Evolutionary conservation across 1,140 invertebrate species (phyloP).

Genomic region (Varroa destructor): DNA sequence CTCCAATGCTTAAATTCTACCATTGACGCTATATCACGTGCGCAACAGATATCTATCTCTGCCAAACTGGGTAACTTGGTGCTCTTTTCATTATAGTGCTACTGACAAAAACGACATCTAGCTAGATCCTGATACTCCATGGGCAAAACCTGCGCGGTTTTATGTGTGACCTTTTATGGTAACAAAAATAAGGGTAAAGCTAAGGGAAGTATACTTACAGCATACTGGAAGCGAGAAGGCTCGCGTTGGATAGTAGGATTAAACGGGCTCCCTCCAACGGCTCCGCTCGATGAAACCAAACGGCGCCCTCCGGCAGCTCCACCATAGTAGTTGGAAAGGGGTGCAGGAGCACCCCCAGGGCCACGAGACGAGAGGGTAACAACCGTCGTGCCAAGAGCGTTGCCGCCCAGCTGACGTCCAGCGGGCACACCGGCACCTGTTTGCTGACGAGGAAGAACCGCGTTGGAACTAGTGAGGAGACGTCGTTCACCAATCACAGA

Average conservation of each 20-base stretch:
- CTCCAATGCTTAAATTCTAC: too few species aligned
- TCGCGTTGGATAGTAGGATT: constrained; percentile 16
- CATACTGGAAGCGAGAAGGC: constrained; percentile 19
- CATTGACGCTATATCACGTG: too few species aligned
- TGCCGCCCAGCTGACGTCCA: background rate
- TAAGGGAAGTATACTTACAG: background rate
- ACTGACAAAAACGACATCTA: too few species aligned
- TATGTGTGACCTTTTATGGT: too few species aligned
- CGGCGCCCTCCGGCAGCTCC: background rate
- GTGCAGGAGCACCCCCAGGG: background rate
- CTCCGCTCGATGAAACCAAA: background rate
- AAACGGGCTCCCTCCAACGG: background rate
- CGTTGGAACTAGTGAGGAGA: constrained; percentile 19
- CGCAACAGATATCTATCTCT: too few species aligned
- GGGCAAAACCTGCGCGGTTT: too few species aligned
- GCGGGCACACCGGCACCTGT: constrained; percentile 14
- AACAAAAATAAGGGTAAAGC: too few species aligned
- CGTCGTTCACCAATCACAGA: constrained; percentile 24
- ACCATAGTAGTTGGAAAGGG: constrained; percentile 9
- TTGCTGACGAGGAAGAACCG: constrained; percentile 5
- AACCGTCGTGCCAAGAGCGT: background rate
- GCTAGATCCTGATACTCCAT: too few species aligned
- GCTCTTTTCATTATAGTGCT: too few species aligned
- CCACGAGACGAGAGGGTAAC: constrained; percentile 5
- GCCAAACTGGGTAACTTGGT: too few species aligned